Percentiles rank a stretch among this genome's conserved stretches.
Conservation (phyloP, 2,797 vertebrate species). For the Rhinoraja longicauda region DNA sequence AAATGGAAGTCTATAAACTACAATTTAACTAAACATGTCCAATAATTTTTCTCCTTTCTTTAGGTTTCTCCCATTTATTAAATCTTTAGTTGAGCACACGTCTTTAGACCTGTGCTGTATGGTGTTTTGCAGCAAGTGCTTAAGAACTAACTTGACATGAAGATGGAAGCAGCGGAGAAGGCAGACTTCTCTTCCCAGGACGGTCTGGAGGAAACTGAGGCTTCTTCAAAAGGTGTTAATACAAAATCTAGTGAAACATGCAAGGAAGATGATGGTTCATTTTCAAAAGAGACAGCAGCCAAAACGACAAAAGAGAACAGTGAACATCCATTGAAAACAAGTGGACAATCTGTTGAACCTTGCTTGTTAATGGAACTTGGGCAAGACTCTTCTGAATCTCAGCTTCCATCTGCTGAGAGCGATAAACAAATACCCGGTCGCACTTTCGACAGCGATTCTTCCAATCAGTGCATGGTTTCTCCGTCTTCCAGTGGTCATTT, state of each 20-base stretch:
- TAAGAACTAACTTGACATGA: slow-evolving; percentile 70
- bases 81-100: slow-evolving; percentile 40
- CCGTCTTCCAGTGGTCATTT: slow-evolving; percentile 95
- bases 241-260: slow-evolving; percentile 56
- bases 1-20: not conserved
- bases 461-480: slow-evolving; percentile 91
- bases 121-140: slow-evolving; percentile 53
- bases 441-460: slow-evolving; percentile 90
- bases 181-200: slow-evolving; percentile 51
- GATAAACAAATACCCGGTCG: slow-evolving; percentile 66
- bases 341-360: slow-evolving; percentile 79
- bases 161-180: slow-evolving; percentile 89
- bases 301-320: slow-evolving; percentile 59
- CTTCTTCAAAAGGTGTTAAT: slow-evolving; percentile 63
- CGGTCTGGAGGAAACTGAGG: slow-evolving; percentile 74
- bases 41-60: slow-evolving; percentile 45
- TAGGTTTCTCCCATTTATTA: slow-evolving; percentile 57
- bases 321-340: slow-evolving; percentile 63
- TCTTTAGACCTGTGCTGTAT: slow-evolving; percentile 55
- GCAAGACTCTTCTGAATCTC: slow-evolving; percentile 82
- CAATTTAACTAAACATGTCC: no score
- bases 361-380: slow-evolving; percentile 87
- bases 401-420: slow-evolving; percentile 75
- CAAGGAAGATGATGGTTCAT: slow-evolving; percentile 67
- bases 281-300: slow-evolving; percentile 68